These are phyloP conservation scores for Rhodeus uyekii DNA, from an alignment of 2,797 vertebrate species.

Conservation along the genomic window DNA sequence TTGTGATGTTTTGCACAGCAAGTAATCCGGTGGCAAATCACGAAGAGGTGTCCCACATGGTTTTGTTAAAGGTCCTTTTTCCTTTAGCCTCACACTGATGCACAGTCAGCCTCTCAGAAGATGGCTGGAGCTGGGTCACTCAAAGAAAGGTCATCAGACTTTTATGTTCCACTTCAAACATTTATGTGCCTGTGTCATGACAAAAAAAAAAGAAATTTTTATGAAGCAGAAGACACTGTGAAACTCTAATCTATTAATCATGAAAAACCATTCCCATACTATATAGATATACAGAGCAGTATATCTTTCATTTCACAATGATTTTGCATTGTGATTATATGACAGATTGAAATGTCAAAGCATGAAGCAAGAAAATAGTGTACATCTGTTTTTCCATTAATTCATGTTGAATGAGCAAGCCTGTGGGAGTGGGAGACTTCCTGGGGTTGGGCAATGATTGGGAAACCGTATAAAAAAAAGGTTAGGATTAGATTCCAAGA, in stretches of 20 bases:
- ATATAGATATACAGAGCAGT: neutral
- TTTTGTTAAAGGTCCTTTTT: slow-evolving; percentile 34
- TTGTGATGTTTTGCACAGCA: neutral
- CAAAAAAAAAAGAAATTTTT: slow-evolving; percentile 41
- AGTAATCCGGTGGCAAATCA: slow-evolving; percentile 25
- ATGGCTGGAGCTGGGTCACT: slow-evolving; percentile 63
- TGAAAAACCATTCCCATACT: neutral
- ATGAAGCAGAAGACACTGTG: slow-evolving; percentile 17
- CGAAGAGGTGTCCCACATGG: slow-evolving; percentile 35
- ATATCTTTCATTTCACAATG: neutral
- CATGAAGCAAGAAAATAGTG: neutral
- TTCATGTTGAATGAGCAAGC: slow-evolving; percentile 38
- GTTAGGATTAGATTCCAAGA: slow-evolving; percentile 15
- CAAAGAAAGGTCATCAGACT: slow-evolving; percentile 76
- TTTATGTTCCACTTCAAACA: slow-evolving; percentile 74
- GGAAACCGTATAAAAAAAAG: slow-evolving; percentile 38
- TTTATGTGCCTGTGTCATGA: slow-evolving; percentile 51
- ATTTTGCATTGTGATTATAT: neutral
- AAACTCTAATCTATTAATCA: neutral
- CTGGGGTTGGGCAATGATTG: slow-evolving; percentile 24
- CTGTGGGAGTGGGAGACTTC: slow-evolving; percentile 26
- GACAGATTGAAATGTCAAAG: neutral
- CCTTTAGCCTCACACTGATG: slow-evolving; percentile 39
- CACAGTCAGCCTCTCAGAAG: slow-evolving; percentile 57
- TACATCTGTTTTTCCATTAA: slow-evolving; percentile 10